Evolutionary conservation across 2,888 invertebrate genomes (phyloP), one percentile per base, ranked within the genome.

Genomic region (Pristionchus japonicus): DNA sequence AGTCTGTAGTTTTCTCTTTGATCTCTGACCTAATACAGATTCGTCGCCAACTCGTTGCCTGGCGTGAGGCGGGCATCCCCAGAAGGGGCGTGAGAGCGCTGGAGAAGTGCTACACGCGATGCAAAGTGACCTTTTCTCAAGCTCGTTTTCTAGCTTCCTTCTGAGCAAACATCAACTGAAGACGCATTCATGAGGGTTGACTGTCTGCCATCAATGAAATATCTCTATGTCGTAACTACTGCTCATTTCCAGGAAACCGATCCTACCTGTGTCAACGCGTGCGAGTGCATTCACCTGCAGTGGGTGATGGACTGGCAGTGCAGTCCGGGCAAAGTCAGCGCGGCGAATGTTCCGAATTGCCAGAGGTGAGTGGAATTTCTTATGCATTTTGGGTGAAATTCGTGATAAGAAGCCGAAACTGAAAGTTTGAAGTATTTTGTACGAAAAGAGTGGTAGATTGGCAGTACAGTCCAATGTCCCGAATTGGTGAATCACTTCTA

Each of bases 271-370:
- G 91, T 93, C 9, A 92, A 93, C 70, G 92, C 91, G 0, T 93
- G 93, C 80, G 93, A 93, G 88, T 93, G 93, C 85, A 89, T 93
- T n/a, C 92, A 92, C 57, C 89, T 93, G 9, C 91, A 91, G 87
- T 93, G 92, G 92, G 90, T 93, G 89, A 92, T 93, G 92, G 91
- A 93, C 82, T 90, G 91, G 70, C 91, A 91, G 82, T 93, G 93
- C 88, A 90, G 91, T 43, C 92, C 93, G 20, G 92, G 92, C 61
- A 34, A 40, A 9, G 90, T 91, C 31, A 89, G 89, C 31, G 90
- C 92, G 15, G 90, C 91, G 0, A 91, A 92, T 7, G 90, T 90
- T 11, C 90, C 91, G 34, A 93, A 93, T 88, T 93, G 93, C 86
- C 91, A 92, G 82, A 87, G 92, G 92, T 91, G 23, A 34, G 47